Conservation (phyloP, 30 jellyfish, hydroid and myxozoan species). For the Aurelia coerulea region DNA sequence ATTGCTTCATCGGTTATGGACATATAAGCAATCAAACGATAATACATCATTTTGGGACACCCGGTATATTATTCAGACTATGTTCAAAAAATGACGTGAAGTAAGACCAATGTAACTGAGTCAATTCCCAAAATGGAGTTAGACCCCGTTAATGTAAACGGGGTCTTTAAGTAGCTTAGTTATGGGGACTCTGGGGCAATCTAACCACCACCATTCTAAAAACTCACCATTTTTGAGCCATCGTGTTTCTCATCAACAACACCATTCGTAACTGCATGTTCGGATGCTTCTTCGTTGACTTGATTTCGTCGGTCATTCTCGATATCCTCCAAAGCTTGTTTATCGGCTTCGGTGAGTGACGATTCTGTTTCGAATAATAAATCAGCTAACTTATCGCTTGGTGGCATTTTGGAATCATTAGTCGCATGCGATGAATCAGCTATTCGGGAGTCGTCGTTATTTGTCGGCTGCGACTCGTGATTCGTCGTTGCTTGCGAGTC, state of each 20-base stretch:
- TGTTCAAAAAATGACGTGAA: too few species aligned
- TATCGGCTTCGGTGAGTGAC: conserved; percentile 65
- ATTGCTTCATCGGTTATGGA: too few species aligned
- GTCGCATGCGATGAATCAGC: background rate
- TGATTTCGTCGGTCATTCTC: conserved; percentile 20
- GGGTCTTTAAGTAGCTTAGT: too few species aligned
- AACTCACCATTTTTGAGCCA: too few species aligned
- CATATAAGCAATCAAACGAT: too few species aligned
- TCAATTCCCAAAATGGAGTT: too few species aligned
- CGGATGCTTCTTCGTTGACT: background rate
- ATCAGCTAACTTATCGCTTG: background rate
- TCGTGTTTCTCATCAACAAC: conserved; percentile 1
- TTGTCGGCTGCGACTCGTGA: conserved; percentile 1
- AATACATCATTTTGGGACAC: too few species aligned
- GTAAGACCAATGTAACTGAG: too few species aligned
- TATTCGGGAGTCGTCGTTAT: background rate
- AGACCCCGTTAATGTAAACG: too few species aligned
- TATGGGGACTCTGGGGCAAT: too few species aligned
- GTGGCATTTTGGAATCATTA: background rate
- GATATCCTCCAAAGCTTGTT: conserved; percentile 40
- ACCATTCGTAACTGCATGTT: conserved; percentile 19
- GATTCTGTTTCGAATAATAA: conserved; percentile 15
- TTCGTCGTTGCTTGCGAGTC: background rate
- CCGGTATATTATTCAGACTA: too few species aligned
- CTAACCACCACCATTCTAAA: too few species aligned